Base-by-base conservation (phyloP, 1,140 invertebrate species). In the Campoletis sonorensis region DNA sequence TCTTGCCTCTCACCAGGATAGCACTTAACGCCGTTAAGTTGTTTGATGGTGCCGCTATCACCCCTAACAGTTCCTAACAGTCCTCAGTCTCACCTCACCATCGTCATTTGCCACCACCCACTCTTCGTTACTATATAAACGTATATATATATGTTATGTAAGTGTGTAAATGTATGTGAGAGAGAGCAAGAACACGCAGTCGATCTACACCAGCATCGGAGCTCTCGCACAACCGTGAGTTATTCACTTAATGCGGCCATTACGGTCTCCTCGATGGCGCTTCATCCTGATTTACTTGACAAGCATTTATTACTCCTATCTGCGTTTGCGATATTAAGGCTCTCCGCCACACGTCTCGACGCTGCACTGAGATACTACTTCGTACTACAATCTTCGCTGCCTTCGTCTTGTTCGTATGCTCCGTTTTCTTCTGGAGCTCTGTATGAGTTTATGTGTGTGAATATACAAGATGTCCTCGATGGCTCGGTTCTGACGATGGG, bases 211-310 rank as follows among this genome's bases (percentile, higher is more conserved):
- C 71, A 78, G 49, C 72, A 54, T 37, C 84, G 88, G 86, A 83
- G 79, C 83, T 70, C 27, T 33, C 27, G 26, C 67, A 82, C 83
- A 86, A 85, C 84, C 85, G 86, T 90, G 88, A 90, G 88, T 90
- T 91, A 91, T 91, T 90, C 89, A 90, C 89, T 90, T 91, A 90
- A 91, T 91, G 85, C 89, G 86, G 81, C 89, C 89, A 90, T 91
- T 90, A 90, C 88, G 86, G 80, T 87, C 86, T 88, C 84, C 89
- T 90, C 89, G 85, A 90, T 90, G 89, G 87, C 87, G 88, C 87
- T 89, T 90, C 88, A 91, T 91, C 89, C 89, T 91, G 90, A 91
- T 90, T 91, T 90, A 91, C 88, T 90, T 85, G 89, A 90, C 90
- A 87, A 88, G 85, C 88, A 89, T 90, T 90, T 89, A 90, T 90